Evolutionary conservation across 1,140 invertebrate species (phyloP).

Genomic region (Pygmarrhopalites habei): DNA sequence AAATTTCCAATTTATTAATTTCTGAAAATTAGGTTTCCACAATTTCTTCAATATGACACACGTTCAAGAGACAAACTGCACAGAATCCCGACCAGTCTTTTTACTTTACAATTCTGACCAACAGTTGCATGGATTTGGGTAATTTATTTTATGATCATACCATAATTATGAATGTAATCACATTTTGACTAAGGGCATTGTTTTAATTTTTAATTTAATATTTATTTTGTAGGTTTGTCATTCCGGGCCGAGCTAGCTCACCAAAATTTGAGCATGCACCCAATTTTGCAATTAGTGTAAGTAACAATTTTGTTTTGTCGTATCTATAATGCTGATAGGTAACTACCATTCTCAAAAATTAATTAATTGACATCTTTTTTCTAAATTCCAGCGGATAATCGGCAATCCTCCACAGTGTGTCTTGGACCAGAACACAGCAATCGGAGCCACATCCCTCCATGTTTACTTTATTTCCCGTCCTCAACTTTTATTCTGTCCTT

Average conservation of each 20-base stretch:
- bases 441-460: slow-evolving; percentile 18
- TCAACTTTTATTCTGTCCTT: neutral
- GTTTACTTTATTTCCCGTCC: slow-evolving; percentile 18
- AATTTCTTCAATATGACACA: slow-evolving; percentile 8
- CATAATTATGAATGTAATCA: no score
- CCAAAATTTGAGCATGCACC: slow-evolving; percentile 15
- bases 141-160: no score
- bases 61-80: neutral
- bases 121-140: slow-evolving; percentile 19
- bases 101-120: slow-evolving; percentile 10
- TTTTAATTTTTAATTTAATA: no score
- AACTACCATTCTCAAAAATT: no score
- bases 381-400: neutral
- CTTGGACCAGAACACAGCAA: neutral
- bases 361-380: no score
- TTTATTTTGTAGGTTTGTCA: no score
- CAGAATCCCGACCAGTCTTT: slow-evolving; percentile 5
- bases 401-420: slow-evolving; percentile 8
- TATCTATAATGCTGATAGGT: no score
- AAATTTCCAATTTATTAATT: neutral
- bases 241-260: neutral
- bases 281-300: slow-evolving; percentile 10
- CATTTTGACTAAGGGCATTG: no score
- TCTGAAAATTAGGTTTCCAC: slow-evolving; percentile 14
- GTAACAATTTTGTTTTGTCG: no score